A percentile compares a stretch with the other conserved stretches of the same genome.
These are phyloP conservation scores for Arrhopalites spinosus DNA, from an alignment of 2,888 invertebrate species.

Conservation along the genomic window DNA sequence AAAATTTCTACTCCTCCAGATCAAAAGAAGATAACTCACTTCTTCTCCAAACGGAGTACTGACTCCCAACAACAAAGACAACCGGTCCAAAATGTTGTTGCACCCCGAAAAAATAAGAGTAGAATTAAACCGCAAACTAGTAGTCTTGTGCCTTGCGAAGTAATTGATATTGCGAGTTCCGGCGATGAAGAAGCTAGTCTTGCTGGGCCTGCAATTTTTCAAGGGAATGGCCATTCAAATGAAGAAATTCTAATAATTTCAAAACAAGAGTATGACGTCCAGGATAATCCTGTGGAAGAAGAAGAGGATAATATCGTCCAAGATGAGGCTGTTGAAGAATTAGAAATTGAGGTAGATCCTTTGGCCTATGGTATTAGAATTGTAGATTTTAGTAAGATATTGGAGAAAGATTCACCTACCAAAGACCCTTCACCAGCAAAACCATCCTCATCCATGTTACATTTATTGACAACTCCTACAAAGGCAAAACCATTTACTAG, in stretches of 20 bases:
- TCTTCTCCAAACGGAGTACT: conserved; percentile 10
- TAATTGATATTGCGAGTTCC: background rate
- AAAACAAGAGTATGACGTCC: background rate
- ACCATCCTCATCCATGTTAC: background rate
- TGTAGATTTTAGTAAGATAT: background rate
- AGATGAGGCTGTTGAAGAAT: background rate
- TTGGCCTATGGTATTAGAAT: background rate
- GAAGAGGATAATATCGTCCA: background rate
- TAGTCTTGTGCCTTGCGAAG: background rate
- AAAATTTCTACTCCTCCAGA: background rate
- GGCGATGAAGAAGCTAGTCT: background rate
- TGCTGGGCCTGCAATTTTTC: background rate
- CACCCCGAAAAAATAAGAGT: background rate
- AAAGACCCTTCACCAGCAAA: background rate
- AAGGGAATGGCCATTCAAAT: conserved; percentile 3
- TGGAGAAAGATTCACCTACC: background rate
- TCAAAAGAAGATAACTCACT: conserved; percentile 31
- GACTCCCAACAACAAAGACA: background rate
- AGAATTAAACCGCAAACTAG: background rate
- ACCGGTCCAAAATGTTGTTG: background rate
- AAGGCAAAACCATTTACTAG: background rate
- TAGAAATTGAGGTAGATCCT: background rate
- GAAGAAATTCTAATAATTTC: background rate
- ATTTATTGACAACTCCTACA: background rate
- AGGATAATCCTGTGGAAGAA: background rate